phyloP scores from a whole-genome alignment of 2,888 invertebrate species.

The Troides aeacus region DNA sequence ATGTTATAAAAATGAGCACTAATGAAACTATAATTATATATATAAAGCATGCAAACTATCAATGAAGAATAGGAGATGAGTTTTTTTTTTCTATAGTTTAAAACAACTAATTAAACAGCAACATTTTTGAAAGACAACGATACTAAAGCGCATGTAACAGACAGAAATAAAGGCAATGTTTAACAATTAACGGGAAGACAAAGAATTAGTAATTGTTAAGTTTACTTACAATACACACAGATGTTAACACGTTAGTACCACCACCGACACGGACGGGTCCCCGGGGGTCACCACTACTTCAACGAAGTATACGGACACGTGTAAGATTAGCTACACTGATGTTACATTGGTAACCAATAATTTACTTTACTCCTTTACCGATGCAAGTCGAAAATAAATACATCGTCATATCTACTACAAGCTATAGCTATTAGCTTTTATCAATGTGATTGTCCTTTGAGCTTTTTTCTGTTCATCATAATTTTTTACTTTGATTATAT shows the following conservation, averaged over 20 bases:
- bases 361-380: too few species aligned
- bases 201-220: slow-evolving; percentile 66
- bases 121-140: slow-evolving; percentile 13
- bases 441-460: too few species aligned
- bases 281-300: slow-evolving; percentile 52
- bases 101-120: slow-evolving; percentile 5
- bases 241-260: slow-evolving; percentile 66
- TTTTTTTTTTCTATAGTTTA: not conserved
- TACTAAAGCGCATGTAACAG: slow-evolving; percentile 34
- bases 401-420: not conserved
- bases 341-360: not conserved
- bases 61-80: not conserved
- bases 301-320: slow-evolving; percentile 30
- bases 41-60: not conserved
- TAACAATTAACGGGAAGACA: slow-evolving; percentile 27
- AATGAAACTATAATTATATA: not conserved
- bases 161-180: slow-evolving; percentile 40
- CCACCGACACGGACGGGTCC: slow-evolving; percentile 61
- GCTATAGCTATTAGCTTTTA: not conserved
- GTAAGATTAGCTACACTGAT: slow-evolving; percentile 48
- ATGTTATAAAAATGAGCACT: not conserved
- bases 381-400: not conserved
- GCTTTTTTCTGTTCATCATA: too few species aligned
- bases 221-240: slow-evolving; percentile 74
- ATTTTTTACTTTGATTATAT: too few species aligned